These are phyloP conservation scores for Melopsittacus undulatus DNA, from an alignment of 2,797 vertebrate genomes.

Conservation along the genomic window DNA sequence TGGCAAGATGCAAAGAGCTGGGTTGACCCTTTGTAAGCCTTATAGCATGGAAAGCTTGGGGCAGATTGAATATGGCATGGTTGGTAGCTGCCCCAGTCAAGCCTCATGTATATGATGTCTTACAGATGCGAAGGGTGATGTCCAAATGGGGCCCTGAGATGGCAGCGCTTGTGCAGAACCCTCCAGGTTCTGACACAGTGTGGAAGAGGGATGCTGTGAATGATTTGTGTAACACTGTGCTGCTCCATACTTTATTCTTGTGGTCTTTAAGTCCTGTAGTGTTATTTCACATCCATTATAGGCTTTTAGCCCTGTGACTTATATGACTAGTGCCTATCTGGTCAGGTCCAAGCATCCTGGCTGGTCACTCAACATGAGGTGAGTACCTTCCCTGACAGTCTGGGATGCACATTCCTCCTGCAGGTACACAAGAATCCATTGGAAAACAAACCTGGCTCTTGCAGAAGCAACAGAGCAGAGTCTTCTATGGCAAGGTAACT, in stretches of 20 bases:
- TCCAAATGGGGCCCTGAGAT: not conserved
- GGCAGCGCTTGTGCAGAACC: not conserved
- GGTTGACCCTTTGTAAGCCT: not conserved
- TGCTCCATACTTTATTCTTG: not conserved
- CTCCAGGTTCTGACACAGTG: not conserved
- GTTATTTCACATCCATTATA: not conserved
- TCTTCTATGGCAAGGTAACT: not conserved
- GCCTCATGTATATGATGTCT: accelerated
- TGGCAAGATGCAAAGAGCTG: not conserved
- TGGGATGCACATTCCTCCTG: not conserved
- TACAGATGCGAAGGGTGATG: not conserved
- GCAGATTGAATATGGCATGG: not conserved
- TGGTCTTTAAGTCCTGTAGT: not conserved
- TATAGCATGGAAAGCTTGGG: not conserved
- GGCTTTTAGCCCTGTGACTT: not conserved
- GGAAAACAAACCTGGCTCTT: not conserved
- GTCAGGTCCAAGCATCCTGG: not conserved
- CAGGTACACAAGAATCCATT: not conserved
- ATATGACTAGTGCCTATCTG: not conserved
- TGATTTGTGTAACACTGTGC: too few relatives aligned
- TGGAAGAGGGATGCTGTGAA: not conserved
- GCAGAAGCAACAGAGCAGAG: not conserved
- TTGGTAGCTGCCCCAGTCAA: not conserved
- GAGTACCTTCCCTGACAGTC: not conserved
- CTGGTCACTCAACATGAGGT: not conserved